Conservation (phyloP, 2,888 invertebrate species). For the Parthenolecanium corni region DNA sequence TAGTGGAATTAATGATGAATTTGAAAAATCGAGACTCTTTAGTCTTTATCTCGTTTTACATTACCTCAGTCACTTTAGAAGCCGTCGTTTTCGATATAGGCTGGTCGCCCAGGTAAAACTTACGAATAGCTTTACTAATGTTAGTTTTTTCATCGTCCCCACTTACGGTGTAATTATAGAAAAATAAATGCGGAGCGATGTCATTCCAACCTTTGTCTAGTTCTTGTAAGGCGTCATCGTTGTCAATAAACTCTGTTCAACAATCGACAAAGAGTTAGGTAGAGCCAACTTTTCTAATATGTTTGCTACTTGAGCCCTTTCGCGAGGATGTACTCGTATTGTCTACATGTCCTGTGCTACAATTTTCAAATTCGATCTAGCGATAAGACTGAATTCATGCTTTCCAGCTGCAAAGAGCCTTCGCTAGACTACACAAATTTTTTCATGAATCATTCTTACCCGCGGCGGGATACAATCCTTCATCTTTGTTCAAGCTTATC, state of each 20-base stretch:
- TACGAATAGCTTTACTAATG: slow-evolving; percentile 32
- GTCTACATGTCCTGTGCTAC: no score
- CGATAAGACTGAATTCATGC: no score
- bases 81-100: slow-evolving; percentile 27
- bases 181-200: slow-evolving; percentile 34
- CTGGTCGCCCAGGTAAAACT: slow-evolving; percentile 33
- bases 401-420: no score
- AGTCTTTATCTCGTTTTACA: no score
- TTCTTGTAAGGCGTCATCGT: slow-evolving; percentile 30
- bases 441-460: slow-evolving; percentile 40
- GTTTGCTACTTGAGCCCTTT: no score
- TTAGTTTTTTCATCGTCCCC: slow-evolving; percentile 28
- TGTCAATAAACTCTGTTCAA: slow-evolving; percentile 31
- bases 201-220: slow-evolving; percentile 33
- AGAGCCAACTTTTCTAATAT: no score
- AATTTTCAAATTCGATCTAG: no score
- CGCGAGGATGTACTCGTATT: no score
- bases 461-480: slow-evolving; percentile 61
- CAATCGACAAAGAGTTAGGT: no score
- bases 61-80: slow-evolving; percentile 29
- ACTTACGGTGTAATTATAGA: slow-evolving; percentile 34
- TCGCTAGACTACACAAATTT: no score
- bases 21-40: no score
- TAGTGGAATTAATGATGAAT: no score
- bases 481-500: slow-evolving; percentile 52